phyloP scores from a whole-genome alignment of 2,797 vertebrate genomes.

The Pelochelys cantorii region DNA sequence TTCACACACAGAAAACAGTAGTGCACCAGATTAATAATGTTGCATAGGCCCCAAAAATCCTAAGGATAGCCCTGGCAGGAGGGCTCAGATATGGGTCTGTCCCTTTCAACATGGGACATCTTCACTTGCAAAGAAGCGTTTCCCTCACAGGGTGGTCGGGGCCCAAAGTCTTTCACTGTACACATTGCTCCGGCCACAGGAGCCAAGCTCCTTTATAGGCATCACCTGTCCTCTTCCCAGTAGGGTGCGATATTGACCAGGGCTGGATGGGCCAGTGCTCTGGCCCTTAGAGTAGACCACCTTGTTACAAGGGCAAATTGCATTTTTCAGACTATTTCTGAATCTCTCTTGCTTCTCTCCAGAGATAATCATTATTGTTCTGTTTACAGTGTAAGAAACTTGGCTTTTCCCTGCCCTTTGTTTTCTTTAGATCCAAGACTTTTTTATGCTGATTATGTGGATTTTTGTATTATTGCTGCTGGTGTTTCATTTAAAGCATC shows the following conservation, averaged over 20 bases:
- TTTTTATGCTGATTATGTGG: neutral
- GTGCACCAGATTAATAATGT: too few relatives aligned
- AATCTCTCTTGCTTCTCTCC: constrained; percentile 8
- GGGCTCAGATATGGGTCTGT: too few relatives aligned
- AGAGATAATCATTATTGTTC: neutral
- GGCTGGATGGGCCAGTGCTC: neutral
- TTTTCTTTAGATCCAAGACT: neutral
- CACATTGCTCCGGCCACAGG: neutral
- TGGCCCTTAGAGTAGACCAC: too few relatives aligned
- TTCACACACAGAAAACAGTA: too few relatives aligned
- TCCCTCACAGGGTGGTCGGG: neutral
- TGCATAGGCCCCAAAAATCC: too few relatives aligned
- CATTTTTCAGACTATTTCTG: neutral
- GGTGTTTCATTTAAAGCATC: constrained; percentile 52
- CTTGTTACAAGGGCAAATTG: neutral
- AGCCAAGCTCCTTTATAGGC: neutral
- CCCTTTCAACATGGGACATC: too few relatives aligned
- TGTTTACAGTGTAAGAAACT: neutral
- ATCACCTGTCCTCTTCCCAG: neutral
- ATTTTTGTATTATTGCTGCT: constrained; percentile 29
- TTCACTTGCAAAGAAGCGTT: neutral
- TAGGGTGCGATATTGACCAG: neutral
- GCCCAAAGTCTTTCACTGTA: neutral
- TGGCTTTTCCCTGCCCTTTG: neutral
- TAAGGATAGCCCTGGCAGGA: too few relatives aligned